Percentiles rank a stretch among this genome's conserved stretches.
phyloP scores from a whole-genome alignment of 1,140 invertebrate genomes.

The Pemphigus obesinymphae region DNA sequence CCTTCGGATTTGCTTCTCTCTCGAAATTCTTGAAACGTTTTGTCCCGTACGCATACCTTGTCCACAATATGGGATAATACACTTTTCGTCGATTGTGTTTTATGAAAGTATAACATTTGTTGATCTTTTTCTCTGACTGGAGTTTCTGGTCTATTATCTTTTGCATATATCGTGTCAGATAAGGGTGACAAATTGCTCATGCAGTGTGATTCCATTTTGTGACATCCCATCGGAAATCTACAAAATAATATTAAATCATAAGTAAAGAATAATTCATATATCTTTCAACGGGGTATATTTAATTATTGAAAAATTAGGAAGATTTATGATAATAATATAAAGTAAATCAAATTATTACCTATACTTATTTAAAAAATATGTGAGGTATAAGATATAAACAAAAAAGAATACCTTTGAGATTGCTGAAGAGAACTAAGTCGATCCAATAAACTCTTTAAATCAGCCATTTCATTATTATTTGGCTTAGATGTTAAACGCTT shows the following conservation, averaged over 20 bases:
- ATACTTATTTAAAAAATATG: too few relatives aligned
- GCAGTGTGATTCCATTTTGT: slow-evolving; percentile 35
- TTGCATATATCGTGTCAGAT: background rate
- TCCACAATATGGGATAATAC: slow-evolving; percentile 25
- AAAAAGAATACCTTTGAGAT: slow-evolving; percentile 13
- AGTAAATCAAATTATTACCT: too few relatives aligned
- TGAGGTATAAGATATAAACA: too few relatives aligned
- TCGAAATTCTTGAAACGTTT: slow-evolving; percentile 37
- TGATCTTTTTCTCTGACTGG: slow-evolving; percentile 31
- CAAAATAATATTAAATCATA: background rate
- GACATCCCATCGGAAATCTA: slow-evolving; percentile 25
- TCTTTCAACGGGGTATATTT: too few relatives aligned
- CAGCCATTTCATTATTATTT: slow-evolving; percentile 47
- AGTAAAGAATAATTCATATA: background rate
- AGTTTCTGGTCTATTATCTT: slow-evolving; percentile 31
- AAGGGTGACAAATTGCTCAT: slow-evolving; percentile 22
- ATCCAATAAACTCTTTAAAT: slow-evolving; percentile 57
- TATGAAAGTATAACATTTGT: slow-evolving; percentile 27
- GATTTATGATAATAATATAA: too few relatives aligned
- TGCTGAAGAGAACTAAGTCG: slow-evolving; percentile 55
- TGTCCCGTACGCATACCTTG: background rate
- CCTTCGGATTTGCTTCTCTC: slow-evolving; percentile 43
- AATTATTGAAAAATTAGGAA: too few relatives aligned
- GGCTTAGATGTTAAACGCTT: slow-evolving; percentile 53
- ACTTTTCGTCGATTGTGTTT: slow-evolving; percentile 20